A percentile compares a stretch with the other conserved stretches of the same genome.
These are phyloP conservation scores for Meloidogyne chitwoodi DNA, from an alignment of 1,140 invertebrate genomes.

Conservation along the genomic window DNA sequence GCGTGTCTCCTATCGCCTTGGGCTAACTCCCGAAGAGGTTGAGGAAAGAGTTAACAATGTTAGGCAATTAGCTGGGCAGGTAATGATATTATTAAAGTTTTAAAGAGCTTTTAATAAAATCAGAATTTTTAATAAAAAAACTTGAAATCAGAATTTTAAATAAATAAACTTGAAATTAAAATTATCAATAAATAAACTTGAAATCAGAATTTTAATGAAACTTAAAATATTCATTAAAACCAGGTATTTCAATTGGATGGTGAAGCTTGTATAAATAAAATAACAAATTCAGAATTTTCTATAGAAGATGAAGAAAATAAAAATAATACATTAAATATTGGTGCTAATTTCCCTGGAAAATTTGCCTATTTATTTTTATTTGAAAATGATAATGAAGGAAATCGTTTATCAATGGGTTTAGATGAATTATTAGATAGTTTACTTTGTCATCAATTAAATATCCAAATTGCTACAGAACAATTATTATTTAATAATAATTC, in stretches of 20 bases:
- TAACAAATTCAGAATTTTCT: not conserved
- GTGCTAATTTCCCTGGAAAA: conserved; percentile 12
- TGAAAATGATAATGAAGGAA: not conserved
- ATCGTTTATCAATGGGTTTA: conserved; percentile 1
- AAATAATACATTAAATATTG: not conserved
- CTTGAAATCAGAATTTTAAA: no score
- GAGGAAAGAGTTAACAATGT: conserved; percentile 18
- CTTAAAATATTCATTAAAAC: no score
- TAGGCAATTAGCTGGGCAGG: conserved; percentile 4
- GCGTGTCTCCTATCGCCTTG: conserved; percentile 16
- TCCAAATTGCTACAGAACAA: conserved; percentile 11
- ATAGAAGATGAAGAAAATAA: not conserved
- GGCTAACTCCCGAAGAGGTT: conserved; percentile 4
- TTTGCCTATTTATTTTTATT: conserved; percentile 20
- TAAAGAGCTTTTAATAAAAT: not conserved
- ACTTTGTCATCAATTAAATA: conserved; percentile 11
- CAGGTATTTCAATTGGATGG: not conserved
- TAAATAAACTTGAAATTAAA: no score
- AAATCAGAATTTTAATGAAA: no score
- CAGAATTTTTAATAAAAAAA: no score
- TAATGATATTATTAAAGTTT: not conserved
- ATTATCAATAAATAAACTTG: no score
- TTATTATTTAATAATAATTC: not conserved
- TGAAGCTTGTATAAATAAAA: not conserved
- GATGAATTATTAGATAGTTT: conserved; percentile 19